Evolutionary conservation across 30 jellyfish, hydroid and myxozoan genomes (phyloP).

Genomic region (Cassiopea andromeda): DNA sequence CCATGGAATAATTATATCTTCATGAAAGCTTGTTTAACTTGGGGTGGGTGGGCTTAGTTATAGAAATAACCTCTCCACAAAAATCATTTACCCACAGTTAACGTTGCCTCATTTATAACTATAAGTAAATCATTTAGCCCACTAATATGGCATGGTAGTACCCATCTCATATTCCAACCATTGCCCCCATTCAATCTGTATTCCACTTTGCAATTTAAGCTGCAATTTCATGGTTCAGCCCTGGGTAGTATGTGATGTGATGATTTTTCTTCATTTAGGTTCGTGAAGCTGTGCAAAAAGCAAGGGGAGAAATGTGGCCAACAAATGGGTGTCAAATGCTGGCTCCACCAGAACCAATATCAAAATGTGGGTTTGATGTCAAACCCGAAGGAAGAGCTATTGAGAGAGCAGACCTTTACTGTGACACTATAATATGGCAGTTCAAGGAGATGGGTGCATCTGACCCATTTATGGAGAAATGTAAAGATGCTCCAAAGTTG

Average conservation of each 20-base stretch:
- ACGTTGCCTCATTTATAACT: too few relatives aligned
- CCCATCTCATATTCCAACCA: too few relatives aligned
- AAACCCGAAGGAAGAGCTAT: conserved; percentile 61
- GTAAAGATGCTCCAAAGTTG: conserved; percentile 70
- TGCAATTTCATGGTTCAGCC: too few relatives aligned
- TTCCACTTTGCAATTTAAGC: too few relatives aligned
- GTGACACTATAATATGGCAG: conserved; percentile 80
- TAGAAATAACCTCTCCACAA: too few relatives aligned
- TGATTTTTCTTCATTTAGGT: neutral
- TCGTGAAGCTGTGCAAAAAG: conserved; percentile 52
- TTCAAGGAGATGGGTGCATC: conserved; percentile 80
- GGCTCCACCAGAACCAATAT: conserved; percentile 68
- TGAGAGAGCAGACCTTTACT: conserved; percentile 64
- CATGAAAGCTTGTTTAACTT: too few relatives aligned
- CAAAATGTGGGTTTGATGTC: conserved; percentile 77
- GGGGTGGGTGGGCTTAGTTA: too few relatives aligned
- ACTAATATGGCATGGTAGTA: too few relatives aligned
- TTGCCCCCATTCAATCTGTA: too few relatives aligned
- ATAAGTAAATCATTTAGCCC: too few relatives aligned
- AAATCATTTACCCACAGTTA: too few relatives aligned
- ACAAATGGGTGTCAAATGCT: conserved; percentile 57
- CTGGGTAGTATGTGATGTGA: neutral
- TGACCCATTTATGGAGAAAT: conserved; percentile 71
- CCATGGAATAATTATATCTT: too few relatives aligned
- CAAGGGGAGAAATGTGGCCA: conserved; percentile 72